Conservation (phyloP, 1,140 invertebrate species). For the Pseudomyrmex dendroicus region DNA sequence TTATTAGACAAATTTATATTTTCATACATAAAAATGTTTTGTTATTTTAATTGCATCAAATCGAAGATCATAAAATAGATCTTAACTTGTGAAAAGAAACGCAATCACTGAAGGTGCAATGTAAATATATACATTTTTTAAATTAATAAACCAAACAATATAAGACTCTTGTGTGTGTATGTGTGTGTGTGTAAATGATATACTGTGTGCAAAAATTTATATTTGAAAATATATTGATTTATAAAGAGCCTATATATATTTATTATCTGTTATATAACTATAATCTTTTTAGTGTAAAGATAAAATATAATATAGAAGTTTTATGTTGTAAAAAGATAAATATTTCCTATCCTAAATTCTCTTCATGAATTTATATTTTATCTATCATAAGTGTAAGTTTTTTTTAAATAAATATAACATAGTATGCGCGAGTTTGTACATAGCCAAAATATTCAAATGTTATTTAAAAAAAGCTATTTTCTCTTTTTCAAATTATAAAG, state of each 20-base stretch:
- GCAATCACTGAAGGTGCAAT: background rate
- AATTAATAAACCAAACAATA: too few relatives aligned
- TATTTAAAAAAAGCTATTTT: conserved; percentile 37
- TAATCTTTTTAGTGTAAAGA: background rate
- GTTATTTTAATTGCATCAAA: background rate
- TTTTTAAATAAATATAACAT: conserved; percentile 26
- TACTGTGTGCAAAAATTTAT: background rate
- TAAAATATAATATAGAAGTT: background rate
- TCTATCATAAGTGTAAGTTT: background rate
- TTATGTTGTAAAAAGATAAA: background rate
- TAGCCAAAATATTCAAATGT: conserved; percentile 1
- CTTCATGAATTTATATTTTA: too few relatives aligned
- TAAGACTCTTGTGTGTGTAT: too few relatives aligned
- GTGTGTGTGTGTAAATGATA: background rate
- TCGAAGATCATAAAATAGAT: conserved; percentile 1
- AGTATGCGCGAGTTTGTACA: background rate
- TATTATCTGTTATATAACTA: conserved; percentile 6
- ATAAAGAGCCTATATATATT: conserved; percentile 52
- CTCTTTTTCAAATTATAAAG: conserved; percentile 31
- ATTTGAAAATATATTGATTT: conserved; percentile 16
- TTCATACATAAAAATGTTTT: background rate
- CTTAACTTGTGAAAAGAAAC: conserved; percentile 5
- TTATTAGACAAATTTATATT: background rate
- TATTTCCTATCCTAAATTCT: background rate
- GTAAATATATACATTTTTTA: background rate